phyloP scores from a whole-genome alignment of 1,140 invertebrate genomes.

The Polyergus mexicanus region DNA sequence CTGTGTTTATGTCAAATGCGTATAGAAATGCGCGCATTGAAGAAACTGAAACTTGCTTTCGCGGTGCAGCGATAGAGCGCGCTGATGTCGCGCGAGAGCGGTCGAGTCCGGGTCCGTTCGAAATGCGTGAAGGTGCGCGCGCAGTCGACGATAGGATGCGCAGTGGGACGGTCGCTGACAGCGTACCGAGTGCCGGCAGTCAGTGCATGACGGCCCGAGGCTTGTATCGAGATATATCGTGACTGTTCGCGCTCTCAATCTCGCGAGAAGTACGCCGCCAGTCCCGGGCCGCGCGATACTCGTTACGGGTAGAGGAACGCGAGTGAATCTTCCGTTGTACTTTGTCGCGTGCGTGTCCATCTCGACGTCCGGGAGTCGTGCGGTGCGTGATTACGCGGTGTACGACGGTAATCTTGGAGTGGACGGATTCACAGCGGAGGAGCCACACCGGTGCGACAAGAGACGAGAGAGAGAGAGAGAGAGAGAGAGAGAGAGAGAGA shows the following conservation, averaged over 20 bases:
- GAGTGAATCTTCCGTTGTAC: conserved; percentile 20
- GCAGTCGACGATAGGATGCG: conserved; percentile 68
- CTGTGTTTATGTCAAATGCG: no score
- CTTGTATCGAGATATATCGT: conserved; percentile 71
- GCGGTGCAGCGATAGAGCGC: not conserved
- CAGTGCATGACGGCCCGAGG: conserved; percentile 81
- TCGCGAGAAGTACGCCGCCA: conserved; percentile 43
- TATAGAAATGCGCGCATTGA: no score
- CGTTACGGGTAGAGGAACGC: conserved; percentile 31
- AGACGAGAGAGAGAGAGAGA: not conserved
- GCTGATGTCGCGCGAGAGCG: not conserved
- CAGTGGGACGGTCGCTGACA: conserved; percentile 31
- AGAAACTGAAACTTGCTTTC: not conserved
- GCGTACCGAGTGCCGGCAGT: conserved; percentile 69
- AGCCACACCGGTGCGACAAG: not conserved
- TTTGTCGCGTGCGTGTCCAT: not conserved
- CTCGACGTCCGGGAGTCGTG: not conserved
- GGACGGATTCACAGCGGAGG: conserved; percentile 25
- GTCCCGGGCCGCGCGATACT: conserved; percentile 18
- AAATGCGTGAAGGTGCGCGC: conserved; percentile 64
- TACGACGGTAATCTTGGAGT: conserved; percentile 25
- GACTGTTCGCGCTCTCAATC: conserved; percentile 50
- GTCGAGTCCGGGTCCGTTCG: conserved; percentile 31
- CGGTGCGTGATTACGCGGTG: conserved; percentile 36
- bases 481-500: no score